Percentiles rank a stretch among this genome's conserved stretches.
These are phyloP conservation scores for Dasypolia templi DNA, from an alignment of 2,888 invertebrate genomes.

Conservation along the genomic window DNA sequence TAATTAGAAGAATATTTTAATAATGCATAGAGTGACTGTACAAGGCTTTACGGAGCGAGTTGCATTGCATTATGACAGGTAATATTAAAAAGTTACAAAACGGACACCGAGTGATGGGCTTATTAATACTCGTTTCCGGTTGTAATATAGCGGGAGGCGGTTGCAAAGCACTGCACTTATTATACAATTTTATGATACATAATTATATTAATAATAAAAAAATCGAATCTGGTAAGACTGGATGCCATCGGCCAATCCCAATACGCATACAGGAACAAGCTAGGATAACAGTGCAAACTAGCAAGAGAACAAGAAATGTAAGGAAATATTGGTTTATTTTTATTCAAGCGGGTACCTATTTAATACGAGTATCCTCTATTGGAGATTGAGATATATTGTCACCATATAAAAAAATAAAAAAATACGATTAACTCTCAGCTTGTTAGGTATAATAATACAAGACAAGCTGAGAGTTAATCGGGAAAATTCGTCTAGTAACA, in stretches of 20 bases:
- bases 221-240: slow-evolving; percentile 1
- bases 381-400: background rate
- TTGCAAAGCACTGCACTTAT: slow-evolving; percentile 30
- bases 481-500: background rate
- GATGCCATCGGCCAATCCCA: background rate
- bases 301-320: background rate
- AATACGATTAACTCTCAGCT: too few relatives aligned
- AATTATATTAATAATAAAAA: slow-evolving; percentile 26
- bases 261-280: background rate
- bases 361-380: background rate
- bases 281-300: background rate
- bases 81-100: slow-evolving; percentile 65
- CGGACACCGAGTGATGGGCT: slow-evolving; percentile 46
- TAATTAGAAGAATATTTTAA: slow-evolving; percentile 46
- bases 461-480: too few relatives aligned
- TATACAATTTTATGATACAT: slow-evolving; percentile 28
- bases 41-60: slow-evolving; percentile 32
- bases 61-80: slow-evolving; percentile 61
- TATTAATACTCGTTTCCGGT: slow-evolving; percentile 60
- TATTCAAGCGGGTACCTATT: background rate
- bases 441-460: too few relatives aligned
- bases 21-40: slow-evolving; percentile 48
- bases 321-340: background rate
- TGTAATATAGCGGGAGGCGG: slow-evolving; percentile 17
- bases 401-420: too few relatives aligned